Base-by-base conservation (phyloP, 2,113 vertebrate genomes). In the Psilopogon haemacephalus region DNA sequence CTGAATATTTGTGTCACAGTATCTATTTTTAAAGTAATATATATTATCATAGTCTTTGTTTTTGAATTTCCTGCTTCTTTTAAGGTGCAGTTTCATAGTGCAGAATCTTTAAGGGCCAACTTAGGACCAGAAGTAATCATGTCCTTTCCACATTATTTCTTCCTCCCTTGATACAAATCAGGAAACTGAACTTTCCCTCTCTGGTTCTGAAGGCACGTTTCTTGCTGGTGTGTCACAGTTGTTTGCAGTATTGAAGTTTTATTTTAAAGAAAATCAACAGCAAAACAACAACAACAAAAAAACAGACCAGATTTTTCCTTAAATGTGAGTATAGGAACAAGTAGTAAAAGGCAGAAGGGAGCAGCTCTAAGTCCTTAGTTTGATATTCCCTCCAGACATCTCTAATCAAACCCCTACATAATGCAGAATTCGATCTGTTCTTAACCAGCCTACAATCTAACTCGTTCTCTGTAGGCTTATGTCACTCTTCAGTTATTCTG, bases 91-190 rank as follows among this genome's bases (percentile, higher is more conserved):
- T 76, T 90, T 86, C 30, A 26, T 11, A 52, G 21, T 14, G 7
- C 12, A 54, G 35, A 30, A 68, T 3, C 7, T 42, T 46, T 21
- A 60, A n/a, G 6, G 8, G 14, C 7, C 26, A 87, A 60, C 81
- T 20, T 2, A 35, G 17, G 6, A 11, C 12, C 18, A 79, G 17
- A 81, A 72, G 2, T 2, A 11, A 4, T 5, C 2, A 8, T 8
- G 3, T 38, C 15, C 21, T 89, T 58, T 68, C 12, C 24, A 54
- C 8, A 19, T 8, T 35, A 3, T 4, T 69, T 84, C 63, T 76
- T 64, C 7, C 4, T 72, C 5, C 7, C 16, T 62, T 38, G 11
- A 37, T 42, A 60, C 7, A 60, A 44, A 11, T 58, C 18, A 69
- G 27, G 30, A 75, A 91, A 58, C 8, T 30, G 17, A 75, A 7